Conservation (phyloP, 2,113 vertebrate genomes). For the Scopus umbretta region DNA sequence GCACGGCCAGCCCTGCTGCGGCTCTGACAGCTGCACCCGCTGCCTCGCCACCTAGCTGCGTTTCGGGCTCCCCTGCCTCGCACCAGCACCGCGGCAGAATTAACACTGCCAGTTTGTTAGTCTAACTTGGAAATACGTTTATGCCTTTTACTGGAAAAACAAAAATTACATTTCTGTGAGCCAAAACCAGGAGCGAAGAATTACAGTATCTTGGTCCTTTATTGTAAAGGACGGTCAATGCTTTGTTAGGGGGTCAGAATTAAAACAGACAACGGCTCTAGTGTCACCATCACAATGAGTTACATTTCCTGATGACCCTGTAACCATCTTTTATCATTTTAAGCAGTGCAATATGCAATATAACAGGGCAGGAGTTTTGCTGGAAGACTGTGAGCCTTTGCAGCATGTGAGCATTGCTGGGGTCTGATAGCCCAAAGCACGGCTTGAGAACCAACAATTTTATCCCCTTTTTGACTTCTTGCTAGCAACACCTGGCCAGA, state of each 20-base stretch:
- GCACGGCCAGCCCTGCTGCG: too few species aligned
- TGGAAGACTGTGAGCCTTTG: not conserved
- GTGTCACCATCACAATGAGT: not conserved
- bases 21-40: not conserved
- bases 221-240: not conserved
- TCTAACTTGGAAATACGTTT: not conserved
- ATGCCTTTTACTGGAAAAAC: not conserved
- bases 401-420: not conserved
- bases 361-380: not conserved
- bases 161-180: not conserved
- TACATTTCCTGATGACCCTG: not conserved
- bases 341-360: fast-evolving
- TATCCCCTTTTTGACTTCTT: not conserved
- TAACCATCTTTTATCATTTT: not conserved
- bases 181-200: not conserved
- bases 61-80: fast-evolving
- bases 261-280: not conserved
- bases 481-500: not conserved
- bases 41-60: fast-evolving
- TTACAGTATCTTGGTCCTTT: not conserved
- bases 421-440: not conserved
- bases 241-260: not conserved
- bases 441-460: not conserved
- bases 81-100: not conserved
- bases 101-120: not conserved